Conservation (phyloP, 2,888 invertebrate species). For the Lepidocyrtinus sp. region DNA sequence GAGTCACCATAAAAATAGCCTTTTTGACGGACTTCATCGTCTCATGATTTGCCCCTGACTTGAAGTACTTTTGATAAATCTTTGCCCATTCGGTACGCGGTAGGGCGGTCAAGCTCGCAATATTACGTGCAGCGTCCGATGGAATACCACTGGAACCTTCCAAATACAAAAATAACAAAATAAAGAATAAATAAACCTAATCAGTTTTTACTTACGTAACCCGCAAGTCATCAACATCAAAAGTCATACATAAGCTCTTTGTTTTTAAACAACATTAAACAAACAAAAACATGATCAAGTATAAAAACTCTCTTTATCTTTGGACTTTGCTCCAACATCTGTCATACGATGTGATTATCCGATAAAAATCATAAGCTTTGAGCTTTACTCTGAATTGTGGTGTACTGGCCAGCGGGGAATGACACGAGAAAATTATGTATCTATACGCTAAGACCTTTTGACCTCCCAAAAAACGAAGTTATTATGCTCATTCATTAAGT, state of each 20-base stretch:
- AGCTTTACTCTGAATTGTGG: too few relatives aligned
- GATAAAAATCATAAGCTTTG: too few relatives aligned
- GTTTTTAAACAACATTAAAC: neutral
- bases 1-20: constrained; percentile 73
- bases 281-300: neutral
- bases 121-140: constrained; percentile 71
- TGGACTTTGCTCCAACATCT: constrained; percentile 1
- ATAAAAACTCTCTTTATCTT: constrained; percentile 14
- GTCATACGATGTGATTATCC: constrained; percentile 3
- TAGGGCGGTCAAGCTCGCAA: constrained; percentile 73
- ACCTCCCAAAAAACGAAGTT: neutral
- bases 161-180: neutral
- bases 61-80: constrained; percentile 72
- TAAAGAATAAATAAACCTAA: neutral
- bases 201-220: too few relatives aligned
- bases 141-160: constrained; percentile 22
- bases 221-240: too few relatives aligned
- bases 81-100: constrained; percentile 73
- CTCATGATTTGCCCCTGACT: constrained; percentile 72
- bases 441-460: neutral
- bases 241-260: too few relatives aligned
- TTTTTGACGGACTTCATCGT: constrained; percentile 73
- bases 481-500: neutral
- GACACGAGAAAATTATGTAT: too few relatives aligned
- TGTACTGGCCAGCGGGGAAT: neutral